Conservation (phyloP, 2,113 vertebrate genomes). For the Clupea harengus region DNA sequence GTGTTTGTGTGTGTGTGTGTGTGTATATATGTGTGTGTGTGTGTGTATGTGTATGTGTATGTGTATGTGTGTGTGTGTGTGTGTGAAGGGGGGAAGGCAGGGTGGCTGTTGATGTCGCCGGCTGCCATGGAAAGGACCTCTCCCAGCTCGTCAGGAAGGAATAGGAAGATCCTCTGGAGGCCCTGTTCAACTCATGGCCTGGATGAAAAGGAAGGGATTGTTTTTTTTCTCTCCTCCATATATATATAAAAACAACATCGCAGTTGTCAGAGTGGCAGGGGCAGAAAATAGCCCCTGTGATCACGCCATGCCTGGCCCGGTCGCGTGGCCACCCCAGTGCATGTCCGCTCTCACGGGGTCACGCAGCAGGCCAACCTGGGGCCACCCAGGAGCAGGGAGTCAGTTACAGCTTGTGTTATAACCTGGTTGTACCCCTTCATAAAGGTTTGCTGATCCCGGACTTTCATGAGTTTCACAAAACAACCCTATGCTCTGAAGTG, state of each 20-base stretch:
- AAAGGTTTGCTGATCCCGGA: no score
- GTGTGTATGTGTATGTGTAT: neutral
- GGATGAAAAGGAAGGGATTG: slow-evolving; percentile 64
- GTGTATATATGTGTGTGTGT: neutral
- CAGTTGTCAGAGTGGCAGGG: slow-evolving; percentile 37
- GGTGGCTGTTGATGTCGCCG: neutral
- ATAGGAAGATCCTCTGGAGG: slow-evolving; percentile 57
- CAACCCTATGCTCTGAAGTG: no score
- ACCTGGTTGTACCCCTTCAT: no score
- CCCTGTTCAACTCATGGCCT: slow-evolving; percentile 57
- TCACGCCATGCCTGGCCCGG: slow-evolving; percentile 51
- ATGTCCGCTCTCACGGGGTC: slow-evolving; percentile 46
- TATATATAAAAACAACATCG: slow-evolving; percentile 53
- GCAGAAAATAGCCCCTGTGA: slow-evolving; percentile 62
- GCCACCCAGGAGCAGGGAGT: neutral
- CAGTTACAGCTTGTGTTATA: neutral
- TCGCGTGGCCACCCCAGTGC: slow-evolving; percentile 22
- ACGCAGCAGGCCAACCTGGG: slow-evolving; percentile 40
- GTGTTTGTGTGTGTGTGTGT: neutral
- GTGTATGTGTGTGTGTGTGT: neutral
- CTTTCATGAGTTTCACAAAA: no score
- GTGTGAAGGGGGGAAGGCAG: neutral
- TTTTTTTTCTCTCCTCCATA: slow-evolving; percentile 33
- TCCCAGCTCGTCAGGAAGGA: slow-evolving; percentile 68
- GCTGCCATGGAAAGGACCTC: slow-evolving; percentile 20